Conservation (phyloP, 2,113 vertebrate species). For the Peromyscus leucopus region DNA sequence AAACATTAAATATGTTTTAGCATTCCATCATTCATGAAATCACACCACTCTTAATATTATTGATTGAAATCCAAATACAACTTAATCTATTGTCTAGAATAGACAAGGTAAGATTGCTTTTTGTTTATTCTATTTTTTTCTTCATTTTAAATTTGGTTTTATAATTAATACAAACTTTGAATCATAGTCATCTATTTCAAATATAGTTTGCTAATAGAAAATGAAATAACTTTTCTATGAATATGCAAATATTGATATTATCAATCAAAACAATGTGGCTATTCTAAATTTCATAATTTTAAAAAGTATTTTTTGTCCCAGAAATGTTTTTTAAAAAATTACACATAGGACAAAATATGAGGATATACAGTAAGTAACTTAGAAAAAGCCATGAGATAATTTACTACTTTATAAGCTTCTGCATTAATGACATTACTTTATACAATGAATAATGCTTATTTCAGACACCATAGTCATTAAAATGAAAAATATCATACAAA, state of each 20-base stretch:
- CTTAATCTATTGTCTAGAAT: background rate
- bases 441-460: background rate
- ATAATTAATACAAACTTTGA: background rate
- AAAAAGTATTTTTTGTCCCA: background rate
- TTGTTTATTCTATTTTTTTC: background rate
- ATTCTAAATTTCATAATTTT: background rate
- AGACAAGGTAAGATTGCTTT: background rate
- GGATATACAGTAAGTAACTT: background rate
- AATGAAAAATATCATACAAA: background rate
- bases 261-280: background rate
- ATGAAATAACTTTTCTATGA: background rate
- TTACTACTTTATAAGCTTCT: background rate
- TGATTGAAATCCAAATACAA: background rate
- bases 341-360: background rate
- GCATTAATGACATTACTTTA: background rate
- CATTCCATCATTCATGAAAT: background rate
- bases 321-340: background rate
- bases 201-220: background rate
- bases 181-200: background rate
- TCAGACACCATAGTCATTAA: background rate
- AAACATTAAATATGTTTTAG: background rate
- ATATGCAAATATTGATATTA: constrained; percentile 26
- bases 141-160: background rate
- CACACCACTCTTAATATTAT: too few species aligned
- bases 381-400: background rate